These are phyloP conservation scores for Toxotes chatareus DNA, from an alignment of 2,113 vertebrate genomes.

Conservation along the genomic window DNA sequence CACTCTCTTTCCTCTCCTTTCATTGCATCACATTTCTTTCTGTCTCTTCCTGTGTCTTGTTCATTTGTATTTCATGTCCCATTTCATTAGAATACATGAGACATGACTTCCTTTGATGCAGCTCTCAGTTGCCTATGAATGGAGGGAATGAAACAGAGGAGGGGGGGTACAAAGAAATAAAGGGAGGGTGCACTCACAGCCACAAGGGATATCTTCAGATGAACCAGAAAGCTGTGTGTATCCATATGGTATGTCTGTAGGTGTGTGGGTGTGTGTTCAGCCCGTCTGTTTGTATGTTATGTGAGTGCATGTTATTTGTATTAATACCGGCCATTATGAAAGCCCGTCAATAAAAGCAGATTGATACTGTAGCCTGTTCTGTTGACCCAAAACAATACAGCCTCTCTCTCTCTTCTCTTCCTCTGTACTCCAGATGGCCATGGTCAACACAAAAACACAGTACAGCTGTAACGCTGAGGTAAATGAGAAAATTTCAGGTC, in stretches of 20 bases:
- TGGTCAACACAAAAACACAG: not conserved
- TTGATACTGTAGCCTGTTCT: not conserved
- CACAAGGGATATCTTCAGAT: conserved; percentile 41
- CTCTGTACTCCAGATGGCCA: not conserved
- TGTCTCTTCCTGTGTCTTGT: conserved; percentile 46
- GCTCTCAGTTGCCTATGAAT: conserved; percentile 69
- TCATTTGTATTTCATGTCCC: conserved; percentile 67
- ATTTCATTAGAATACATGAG: conserved; percentile 76
- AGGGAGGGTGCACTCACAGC: conserved; percentile 31
- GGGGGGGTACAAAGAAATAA: conserved; percentile 36
- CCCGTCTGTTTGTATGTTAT: conserved; percentile 23
- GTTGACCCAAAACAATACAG: conserved; percentile 27
- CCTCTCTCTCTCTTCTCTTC: not conserved
- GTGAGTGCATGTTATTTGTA: conserved; percentile 35
- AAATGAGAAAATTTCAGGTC: not conserved
- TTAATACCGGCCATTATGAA: conserved; percentile 35
- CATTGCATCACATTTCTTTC: conserved; percentile 55
- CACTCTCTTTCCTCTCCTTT: conserved; percentile 25
- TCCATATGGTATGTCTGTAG: conserved; percentile 29
- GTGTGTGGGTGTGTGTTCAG: conserved; percentile 26
- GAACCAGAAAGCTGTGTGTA: conserved; percentile 36
- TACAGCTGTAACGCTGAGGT: not conserved
- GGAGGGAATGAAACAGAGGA: conserved; percentile 48
- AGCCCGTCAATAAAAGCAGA: conserved; percentile 47
- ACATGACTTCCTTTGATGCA: conserved; percentile 74